phyloP scores from a whole-genome alignment of 2,888 invertebrate species.

The Chelonus formosanus region DNA sequence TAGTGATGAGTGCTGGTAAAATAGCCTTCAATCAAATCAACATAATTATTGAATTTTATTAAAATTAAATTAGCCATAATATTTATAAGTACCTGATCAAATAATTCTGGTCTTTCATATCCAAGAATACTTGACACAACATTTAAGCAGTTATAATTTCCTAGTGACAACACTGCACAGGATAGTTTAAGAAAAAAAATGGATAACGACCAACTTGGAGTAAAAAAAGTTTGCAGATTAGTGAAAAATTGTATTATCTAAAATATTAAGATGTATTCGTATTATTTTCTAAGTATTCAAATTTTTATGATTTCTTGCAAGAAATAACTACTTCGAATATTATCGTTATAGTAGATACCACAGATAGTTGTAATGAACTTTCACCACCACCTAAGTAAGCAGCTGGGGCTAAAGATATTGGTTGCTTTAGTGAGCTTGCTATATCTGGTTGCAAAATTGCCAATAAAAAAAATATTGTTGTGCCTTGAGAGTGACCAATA shows the following conservation, averaged over 20 bases:
- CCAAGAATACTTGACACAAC: not conserved
- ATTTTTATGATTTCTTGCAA: not conserved
- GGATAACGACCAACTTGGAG: too few species aligned
- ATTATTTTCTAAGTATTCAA: too few species aligned
- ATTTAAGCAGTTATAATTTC: too few species aligned
- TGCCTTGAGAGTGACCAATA: constrained; percentile 83
- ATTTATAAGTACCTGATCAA: not conserved
- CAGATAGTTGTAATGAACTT: constrained; percentile 52
- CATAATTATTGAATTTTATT: not conserved
- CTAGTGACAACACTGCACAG: too few species aligned
- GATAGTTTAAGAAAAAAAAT: too few species aligned
- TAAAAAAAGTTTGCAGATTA: too few species aligned
- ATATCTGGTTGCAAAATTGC: constrained; percentile 72
- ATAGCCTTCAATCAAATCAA: constrained; percentile 63
- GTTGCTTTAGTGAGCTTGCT: constrained; percentile 73
- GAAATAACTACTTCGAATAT: not conserved
- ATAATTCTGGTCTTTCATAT: not conserved
- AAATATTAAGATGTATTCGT: too few species aligned
- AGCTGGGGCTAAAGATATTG: constrained; percentile 77
- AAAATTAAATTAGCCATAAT: too few species aligned
- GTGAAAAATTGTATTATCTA: not conserved
- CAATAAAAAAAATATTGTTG: constrained; percentile 76
- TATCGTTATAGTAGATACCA: constrained; percentile 44
- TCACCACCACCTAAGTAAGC: constrained; percentile 67
- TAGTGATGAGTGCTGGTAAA: constrained; percentile 74